A percentile compares a stretch with the other conserved stretches of the same genome.
Evolutionary conservation across 23 tunicate genomes (phyloP).

Genomic region (Diplosoma virens): DNA sequence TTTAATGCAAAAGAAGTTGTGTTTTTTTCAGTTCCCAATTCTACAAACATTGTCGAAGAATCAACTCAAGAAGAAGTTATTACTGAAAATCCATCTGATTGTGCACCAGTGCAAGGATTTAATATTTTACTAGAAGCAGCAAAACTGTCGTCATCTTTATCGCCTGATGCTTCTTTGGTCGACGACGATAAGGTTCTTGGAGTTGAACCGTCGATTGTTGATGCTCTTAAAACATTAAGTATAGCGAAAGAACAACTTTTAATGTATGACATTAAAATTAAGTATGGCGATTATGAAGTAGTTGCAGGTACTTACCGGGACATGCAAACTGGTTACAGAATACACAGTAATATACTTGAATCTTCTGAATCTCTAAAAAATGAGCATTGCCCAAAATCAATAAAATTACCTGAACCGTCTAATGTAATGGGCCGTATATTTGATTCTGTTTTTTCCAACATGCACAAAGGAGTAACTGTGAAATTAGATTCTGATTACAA

Average conservation of each 20-base stretch:
- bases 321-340: slow-evolving; percentile 33
- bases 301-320: neutral
- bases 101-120: slow-evolving; percentile 36
- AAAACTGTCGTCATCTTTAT: slow-evolving; percentile 18
- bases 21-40: slow-evolving; percentile 6
- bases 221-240: neutral
- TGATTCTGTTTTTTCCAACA: slow-evolving; percentile 22
- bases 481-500: slow-evolving; percentile 20
- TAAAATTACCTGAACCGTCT: slow-evolving; percentile 10
- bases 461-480: slow-evolving; percentile 26
- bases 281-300: slow-evolving; percentile 30
- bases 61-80: neutral
- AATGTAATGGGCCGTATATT: neutral
- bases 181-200: neutral
- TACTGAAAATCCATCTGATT: neutral
- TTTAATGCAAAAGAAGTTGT: slow-evolving; percentile 30
- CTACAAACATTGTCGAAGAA: neutral
- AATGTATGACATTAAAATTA: slow-evolving; percentile 9
- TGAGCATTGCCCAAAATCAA: neutral
- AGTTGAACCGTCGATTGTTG: neutral
- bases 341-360: slow-evolving; percentile 16
- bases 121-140: slow-evolving; percentile 62
- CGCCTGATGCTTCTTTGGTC: neutral
- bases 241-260: slow-evolving; percentile 3
- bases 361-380: neutral